Percentiles rank a stretch among this genome's conserved stretches.
phyloP scores from a whole-genome alignment of 2,888 invertebrate species.

The Tinea pellionella region DNA sequence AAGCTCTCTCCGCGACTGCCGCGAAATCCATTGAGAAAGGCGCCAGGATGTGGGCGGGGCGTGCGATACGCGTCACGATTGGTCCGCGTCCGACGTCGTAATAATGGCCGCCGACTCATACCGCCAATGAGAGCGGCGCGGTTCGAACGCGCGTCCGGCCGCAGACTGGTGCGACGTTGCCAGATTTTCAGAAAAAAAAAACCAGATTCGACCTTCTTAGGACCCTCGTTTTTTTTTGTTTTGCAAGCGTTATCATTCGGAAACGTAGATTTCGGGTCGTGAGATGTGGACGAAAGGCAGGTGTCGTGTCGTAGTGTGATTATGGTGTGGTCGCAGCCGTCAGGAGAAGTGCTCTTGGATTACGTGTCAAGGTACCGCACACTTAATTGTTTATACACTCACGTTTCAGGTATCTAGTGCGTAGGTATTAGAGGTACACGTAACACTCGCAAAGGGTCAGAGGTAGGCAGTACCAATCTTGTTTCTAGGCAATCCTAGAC shows the following conservation, averaged over 20 bases:
- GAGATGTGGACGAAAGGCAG: conserved; percentile 47
- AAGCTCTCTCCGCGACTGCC: conserved; percentile 40
- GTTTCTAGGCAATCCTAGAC: no score
- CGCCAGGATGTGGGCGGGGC: conserved; percentile 63
- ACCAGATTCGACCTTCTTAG: conserved; percentile 69
- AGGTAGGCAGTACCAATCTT: no score
- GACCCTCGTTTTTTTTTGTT: conserved; percentile 66
- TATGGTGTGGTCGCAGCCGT: conserved; percentile 66
- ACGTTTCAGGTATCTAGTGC: no score
- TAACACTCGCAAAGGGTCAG: no score
- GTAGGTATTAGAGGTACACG: not conserved
- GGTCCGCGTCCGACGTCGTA: conserved; percentile 45
- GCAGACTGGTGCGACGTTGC: conserved; percentile 59
- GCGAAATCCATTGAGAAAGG: conserved; percentile 59
- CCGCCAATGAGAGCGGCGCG: conserved; percentile 63
- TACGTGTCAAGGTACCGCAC: conserved; percentile 62
- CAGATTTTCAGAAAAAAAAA: conserved; percentile 62
- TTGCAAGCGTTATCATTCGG: conserved; percentile 64
- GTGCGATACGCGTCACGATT: conserved; percentile 61
- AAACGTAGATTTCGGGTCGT: conserved; percentile 49
- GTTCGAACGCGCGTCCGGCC: conserved; percentile 63
- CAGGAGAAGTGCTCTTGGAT: conserved; percentile 62
- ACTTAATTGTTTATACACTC: no score
- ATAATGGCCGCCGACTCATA: conserved; percentile 64
- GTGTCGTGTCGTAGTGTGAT: conserved; percentile 54